Base-by-base conservation (phyloP, 1,140 invertebrate species). In the Battus philenor region DNA sequence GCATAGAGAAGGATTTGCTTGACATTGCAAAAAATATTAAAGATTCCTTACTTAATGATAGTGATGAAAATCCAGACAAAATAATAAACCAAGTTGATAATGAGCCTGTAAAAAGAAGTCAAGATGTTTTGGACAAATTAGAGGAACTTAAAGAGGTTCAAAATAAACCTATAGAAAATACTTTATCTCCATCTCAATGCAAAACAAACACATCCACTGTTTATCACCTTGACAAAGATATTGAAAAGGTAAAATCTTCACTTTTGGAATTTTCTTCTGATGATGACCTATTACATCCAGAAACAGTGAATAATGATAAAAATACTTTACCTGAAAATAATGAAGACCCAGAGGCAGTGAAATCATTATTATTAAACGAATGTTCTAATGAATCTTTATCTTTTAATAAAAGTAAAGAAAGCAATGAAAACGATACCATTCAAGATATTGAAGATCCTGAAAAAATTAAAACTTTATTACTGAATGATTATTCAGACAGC, bases 401-500 rank as follows among this genome's bases (percentile, higher is more conserved):
- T 15, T 26, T 22, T 16, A 20, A 39, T 24, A 26, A 26, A 29
- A 5, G 5, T 6, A 4, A 29, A n/a, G 17, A 11, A 13, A 39
- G 22, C 9, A 9, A 26, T 15, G 9, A 27, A 27, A 7, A 16
- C 15, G 10, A 5, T 18, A 7, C 17, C 16, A 1, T 16, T 9
- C 13, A 34, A 34, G 15, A 15, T 22, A 6, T 18, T 36, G 16
- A 36, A 11, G n/a, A 29, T 10, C 4, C 4, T 10, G 33, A 22
- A 0, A 20, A 8, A 9, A 26, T 39, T 13, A 39, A 59, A 33
- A 39, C 36, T 20, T 47, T 52, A 8, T 31, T 61, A 29, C 43
- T 68, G n/a, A 48, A 58, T 29, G 60, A 64, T 53, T 72, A 57
- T 11, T 52, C 55, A 11, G 62, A 66, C 54, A 50, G 47, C 36